phyloP scores from a whole-genome alignment of 2,797 vertebrate genomes.

The Sebastes matsubarae region DNA sequence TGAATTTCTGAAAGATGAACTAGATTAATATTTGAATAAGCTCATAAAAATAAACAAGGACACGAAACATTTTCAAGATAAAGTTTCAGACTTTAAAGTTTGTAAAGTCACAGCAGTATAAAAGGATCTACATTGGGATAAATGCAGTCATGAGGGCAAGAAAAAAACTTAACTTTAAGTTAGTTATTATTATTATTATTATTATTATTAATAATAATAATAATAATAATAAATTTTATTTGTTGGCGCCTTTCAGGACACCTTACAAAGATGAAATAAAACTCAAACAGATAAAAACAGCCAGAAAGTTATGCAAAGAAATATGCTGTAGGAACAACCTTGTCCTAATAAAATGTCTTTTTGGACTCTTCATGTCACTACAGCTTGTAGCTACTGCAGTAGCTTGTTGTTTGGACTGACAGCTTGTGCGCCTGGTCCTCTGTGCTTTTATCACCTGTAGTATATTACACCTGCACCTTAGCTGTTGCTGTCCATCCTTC shows the following conservation, averaged over 20 bases:
- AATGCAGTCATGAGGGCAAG: background rate
- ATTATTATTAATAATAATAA: no score
- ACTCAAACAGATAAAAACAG: no score
- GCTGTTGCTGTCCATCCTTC: no score
- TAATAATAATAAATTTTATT: no score
- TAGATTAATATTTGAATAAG: background rate
- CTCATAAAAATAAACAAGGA: background rate
- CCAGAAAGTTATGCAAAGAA: background rate
- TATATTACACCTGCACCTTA: background rate
- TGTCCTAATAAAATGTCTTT: background rate
- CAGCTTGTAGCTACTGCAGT: background rate
- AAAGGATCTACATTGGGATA: background rate
- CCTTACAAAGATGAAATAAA: no score
- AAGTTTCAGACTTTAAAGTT: background rate
- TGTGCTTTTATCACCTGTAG: background rate
- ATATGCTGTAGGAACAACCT: background rate
- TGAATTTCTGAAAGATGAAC: background rate
- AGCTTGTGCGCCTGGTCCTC: background rate
- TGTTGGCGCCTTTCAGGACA: no score
- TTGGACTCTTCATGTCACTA: background rate
- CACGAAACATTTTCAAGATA: background rate
- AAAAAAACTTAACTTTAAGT: background rate
- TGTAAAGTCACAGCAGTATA: background rate
- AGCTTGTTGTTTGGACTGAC: background rate
- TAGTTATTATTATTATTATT: no score